Percentiles rank a stretch among this genome's conserved stretches.
These are phyloP conservation scores for Margarornis squamiger DNA, from an alignment of 2,797 vertebrate genomes.

Conservation along the genomic window DNA sequence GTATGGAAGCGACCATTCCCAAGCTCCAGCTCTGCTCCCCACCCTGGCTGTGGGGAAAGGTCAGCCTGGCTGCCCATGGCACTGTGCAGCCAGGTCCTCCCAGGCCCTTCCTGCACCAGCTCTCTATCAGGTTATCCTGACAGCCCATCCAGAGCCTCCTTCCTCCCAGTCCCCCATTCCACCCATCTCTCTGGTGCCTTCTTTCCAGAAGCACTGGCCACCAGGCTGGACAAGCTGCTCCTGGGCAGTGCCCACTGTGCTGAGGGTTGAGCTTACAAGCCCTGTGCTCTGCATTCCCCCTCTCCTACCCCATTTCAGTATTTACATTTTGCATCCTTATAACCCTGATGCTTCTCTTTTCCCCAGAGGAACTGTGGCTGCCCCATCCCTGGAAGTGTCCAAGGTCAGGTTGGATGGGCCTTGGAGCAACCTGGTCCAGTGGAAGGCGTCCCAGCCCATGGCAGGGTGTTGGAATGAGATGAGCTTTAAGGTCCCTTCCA, in stretches of 20 bases:
- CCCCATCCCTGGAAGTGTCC: neutral
- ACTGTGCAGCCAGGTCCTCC: neutral
- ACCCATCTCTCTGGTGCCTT: accelerated
- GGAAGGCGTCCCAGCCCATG: neutral
- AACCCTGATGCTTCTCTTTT: neutral
- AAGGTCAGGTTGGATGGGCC: accelerated
- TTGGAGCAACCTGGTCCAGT: accelerated
- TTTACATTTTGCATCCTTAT: neutral
- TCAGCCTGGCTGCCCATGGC: neutral
- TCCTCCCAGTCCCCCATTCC: too few species aligned
- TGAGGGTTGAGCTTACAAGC: neutral
- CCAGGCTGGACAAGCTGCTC: neutral
- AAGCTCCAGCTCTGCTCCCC: neutral
- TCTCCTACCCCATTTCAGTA: neutral
- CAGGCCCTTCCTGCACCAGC: neutral
- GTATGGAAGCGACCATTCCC: accelerated
- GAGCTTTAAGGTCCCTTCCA: neutral
- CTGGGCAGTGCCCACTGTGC: neutral
- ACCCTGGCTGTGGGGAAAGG: neutral
- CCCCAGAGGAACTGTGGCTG: neutral
- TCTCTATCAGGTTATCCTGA: neutral
- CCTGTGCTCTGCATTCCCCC: neutral
- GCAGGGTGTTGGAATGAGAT: neutral
- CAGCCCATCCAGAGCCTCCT: neutral
- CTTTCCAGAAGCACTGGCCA: accelerated